phyloP scores from a whole-genome alignment of 2,113 vertebrate genomes.

The Heterotis niloticus region DNA sequence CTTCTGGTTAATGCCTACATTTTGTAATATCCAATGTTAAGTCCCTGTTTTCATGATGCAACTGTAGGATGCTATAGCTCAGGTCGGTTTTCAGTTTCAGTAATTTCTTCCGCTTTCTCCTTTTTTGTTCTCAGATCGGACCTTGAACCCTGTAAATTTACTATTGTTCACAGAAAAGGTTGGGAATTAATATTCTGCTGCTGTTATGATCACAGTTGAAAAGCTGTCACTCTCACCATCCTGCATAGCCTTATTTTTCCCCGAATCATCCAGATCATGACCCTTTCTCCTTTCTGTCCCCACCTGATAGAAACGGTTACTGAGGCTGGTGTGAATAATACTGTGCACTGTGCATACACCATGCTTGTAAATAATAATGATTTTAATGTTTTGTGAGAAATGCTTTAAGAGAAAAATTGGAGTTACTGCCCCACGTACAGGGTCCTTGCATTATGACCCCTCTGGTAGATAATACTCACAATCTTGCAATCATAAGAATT shows the following conservation, averaged over 20 bases:
- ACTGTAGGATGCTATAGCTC: no score
- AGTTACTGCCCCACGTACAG: no score
- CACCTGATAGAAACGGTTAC: not conserved
- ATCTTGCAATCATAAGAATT: no score
- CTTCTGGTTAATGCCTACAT: not conserved
- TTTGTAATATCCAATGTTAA: not conserved
- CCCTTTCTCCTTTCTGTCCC: not conserved
- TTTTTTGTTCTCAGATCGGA: not conserved
- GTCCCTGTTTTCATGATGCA: not conserved
- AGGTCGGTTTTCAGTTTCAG: not conserved
- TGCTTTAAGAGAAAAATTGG: no score
- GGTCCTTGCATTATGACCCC: no score
- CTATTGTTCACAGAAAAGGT: not conserved
- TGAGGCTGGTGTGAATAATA: not conserved
- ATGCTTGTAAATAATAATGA: no score
- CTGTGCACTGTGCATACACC: no score
- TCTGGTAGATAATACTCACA: no score
- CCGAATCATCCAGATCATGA: not conserved
- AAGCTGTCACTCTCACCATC: not conserved
- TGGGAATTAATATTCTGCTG: not conserved
- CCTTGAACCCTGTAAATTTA: no score
- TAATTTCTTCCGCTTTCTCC: not conserved
- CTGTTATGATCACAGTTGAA: not conserved
- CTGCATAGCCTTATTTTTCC: not conserved
- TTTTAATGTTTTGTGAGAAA: no score